Evolutionary conservation across 2,113 vertebrate genomes (phyloP).

Genomic region (Halichoeres trimaculatus): DNA sequence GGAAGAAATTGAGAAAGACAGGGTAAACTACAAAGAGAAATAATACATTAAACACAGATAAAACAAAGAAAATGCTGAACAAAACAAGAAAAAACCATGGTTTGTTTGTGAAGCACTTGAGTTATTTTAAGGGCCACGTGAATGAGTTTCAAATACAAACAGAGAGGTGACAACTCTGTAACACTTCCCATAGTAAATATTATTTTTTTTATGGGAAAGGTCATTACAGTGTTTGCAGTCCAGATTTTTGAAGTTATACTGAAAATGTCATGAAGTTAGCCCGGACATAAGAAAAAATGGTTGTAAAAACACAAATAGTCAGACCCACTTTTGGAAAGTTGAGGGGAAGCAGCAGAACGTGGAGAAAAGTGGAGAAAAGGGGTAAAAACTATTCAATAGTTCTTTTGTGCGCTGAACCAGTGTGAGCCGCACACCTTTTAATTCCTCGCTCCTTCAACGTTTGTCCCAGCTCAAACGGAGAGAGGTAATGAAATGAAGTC

Average conservation of each 20-base stretch:
- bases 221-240: too few species aligned
- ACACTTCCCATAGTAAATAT: too few species aligned
- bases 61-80: too few species aligned
- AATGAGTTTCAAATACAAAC: too few species aligned
- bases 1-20: too few species aligned
- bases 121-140: too few species aligned
- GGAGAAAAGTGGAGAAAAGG: conserved; percentile 28
- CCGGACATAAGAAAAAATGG: background rate
- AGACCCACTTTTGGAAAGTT: background rate
- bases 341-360: conserved; percentile 51
- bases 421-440: conserved; percentile 83
- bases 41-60: too few species aligned
- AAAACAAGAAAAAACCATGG: too few species aligned
- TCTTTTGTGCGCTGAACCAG: conserved; percentile 79
- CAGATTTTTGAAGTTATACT: background rate
- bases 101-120: too few species aligned
- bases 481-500: conserved; percentile 81
- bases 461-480: conserved; percentile 75
- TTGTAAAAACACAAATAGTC: background rate
- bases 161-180: too few species aligned
- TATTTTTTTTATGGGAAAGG: too few species aligned
- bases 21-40: too few species aligned
- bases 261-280: background rate
- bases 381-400: conserved; percentile 65
- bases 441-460: conserved; percentile 78